Evolutionary conservation across 2,797 vertebrate species (phyloP), one percentile per base, ranked within the genome.

Genomic region (Nasua narica): DNA sequence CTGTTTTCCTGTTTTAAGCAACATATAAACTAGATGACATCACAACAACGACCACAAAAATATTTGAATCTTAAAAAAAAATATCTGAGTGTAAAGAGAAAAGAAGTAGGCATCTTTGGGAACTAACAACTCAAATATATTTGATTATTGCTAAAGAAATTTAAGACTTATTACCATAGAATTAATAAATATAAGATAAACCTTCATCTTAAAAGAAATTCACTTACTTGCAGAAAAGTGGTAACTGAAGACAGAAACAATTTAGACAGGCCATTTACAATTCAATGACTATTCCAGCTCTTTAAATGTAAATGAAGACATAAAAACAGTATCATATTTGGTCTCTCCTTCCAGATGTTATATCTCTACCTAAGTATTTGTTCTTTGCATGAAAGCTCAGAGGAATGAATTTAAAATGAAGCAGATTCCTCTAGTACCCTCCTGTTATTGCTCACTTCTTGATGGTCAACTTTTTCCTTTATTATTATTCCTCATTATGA

Each of bases 131-230:
- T 94, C 40, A 62, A 87, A 46, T 94, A 11, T 58, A 89, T 35
- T 62, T 96, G 35, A 93, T 37, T 90, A 92, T 5, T 77, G 62
- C 43, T 89, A 72, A 76, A 62, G 60, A 97, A 92, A 84, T 27
- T 25, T 78, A 79, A 95, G 37, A 77, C 74, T 89, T 60, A 62
- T 69, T 60, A 70, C 46, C 25, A 16, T 9, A 79, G 14, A 81
- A 94, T 82, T 69, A 85, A 92, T 58, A 95, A 78, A 94, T 23
- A 87, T 58, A 85, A 85, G 35, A 92, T 70, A 79, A 95, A 72
- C 10, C n/a, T 69, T 52, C 7, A 69, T 85, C 40, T 85, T 46
- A 93, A 85, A 96, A 78, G 25, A 96, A 92, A 81, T 84, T 92
- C 27, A 94, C 56, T 88, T 88, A 93, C 27, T 60, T 48, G 6